phyloP scores from a whole-genome alignment of 2,113 vertebrate species.

The Alosa alosa region DNA sequence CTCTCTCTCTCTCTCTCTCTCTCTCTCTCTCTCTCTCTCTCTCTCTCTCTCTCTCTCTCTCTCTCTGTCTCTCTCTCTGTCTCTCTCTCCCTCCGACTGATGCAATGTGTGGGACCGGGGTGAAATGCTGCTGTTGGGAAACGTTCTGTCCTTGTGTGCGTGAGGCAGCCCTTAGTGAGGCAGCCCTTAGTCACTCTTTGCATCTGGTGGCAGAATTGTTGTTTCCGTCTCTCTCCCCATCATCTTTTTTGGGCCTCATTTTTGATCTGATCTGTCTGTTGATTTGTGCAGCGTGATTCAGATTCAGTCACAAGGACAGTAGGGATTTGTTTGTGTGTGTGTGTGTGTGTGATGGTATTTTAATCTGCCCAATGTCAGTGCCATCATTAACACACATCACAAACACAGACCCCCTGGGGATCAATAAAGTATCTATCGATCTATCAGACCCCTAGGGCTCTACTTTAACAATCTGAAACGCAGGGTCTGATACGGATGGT shows the following conservation, averaged over 20 bases:
- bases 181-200: neutral
- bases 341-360: neutral
- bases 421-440: too few relatives aligned
- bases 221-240: neutral
- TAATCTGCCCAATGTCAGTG: neutral
- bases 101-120: neutral
- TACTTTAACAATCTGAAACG: too few relatives aligned
- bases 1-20: neutral
- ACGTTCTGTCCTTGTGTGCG: neutral
- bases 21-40: neutral
- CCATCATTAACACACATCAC: neutral
- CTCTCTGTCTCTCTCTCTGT: neutral
- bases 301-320: too few relatives aligned
- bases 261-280: neutral
- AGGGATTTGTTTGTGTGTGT: too few relatives aligned
- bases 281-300: too few relatives aligned
- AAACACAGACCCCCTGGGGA: too few relatives aligned
- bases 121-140: neutral
- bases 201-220: neutral
- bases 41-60: neutral
- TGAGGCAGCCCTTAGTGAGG: neutral
- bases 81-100: neutral
- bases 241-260: neutral
- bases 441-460: too few relatives aligned
- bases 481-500: too few relatives aligned